Base-by-base conservation (phyloP, 1,140 invertebrate species). In the Dryas iulia region DNA sequence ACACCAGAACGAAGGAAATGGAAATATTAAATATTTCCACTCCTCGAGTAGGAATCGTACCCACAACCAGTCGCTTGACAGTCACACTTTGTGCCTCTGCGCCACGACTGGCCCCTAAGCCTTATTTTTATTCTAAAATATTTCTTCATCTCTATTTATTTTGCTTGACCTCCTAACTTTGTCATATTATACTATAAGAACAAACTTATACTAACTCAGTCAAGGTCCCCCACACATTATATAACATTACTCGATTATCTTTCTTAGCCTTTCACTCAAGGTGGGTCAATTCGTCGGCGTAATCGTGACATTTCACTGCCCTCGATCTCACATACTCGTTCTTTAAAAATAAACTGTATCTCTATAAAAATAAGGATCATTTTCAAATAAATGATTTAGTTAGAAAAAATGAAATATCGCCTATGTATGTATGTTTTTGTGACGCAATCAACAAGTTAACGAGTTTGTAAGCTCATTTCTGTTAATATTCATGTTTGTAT, bases 241-340 rank as follows among this genome's bases (percentile, higher is more conserved):
- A 67, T 71, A 74, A 72, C 60, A 58, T 60, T 54, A 24, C 39
- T 61, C 35, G 65, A 64, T 68, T 72, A 63, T 72, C 60, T 67
- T 57, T 72, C 65, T 64, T 26, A 61, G 65, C 74, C 74, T 77
- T 71, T 76, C 74, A 69, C 66, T 72, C 62, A 71, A 76, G 66
- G 69, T 73, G 35, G 70, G 62, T 72, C 59, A 74, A 71, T 66
- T 72, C 61, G 74, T 67, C 33, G 60, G 63, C 72, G 69, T 72
- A 74, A 77, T 77, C 59, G 57, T 64, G 66, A 69, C 74, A 74
- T 77, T 77, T 77, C 74, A 28, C 72, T 67, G 67, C 23, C 52
- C 28, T 12, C 35, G 59, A 39, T 67, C 59, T 35, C 35, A 54
- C 7, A 30, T 53, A 26, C 8, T 23, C 24, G 28, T 39, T 35